Evolutionary conservation across 1,140 invertebrate genomes (phyloP), one percentile per base, ranked within the genome.

Genomic region (Daktulosphaira vitifoliae): DNA sequence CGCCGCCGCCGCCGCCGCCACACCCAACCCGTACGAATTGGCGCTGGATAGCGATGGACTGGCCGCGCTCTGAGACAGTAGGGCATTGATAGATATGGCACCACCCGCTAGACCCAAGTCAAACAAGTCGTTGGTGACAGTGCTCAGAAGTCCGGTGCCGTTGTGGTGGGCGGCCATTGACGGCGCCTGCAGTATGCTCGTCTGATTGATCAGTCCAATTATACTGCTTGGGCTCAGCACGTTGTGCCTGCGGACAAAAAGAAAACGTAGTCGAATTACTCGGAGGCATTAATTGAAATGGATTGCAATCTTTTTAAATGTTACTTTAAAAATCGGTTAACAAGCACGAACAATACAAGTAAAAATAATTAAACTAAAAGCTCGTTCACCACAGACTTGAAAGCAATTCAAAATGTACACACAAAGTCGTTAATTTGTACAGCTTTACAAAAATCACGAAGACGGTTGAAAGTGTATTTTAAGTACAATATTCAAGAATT

Each of bases 191-290:
- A 62, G 11, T 2, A 62, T 29, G 56, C 42, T 48, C 16, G 56
- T 48, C 42, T 62, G 56, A 25, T 62, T 62, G 16, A 62, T 62
- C 56, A 62, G n/a, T 1, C 39, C 56, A n/a, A 62, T 48, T 22
- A 62, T 62, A 1, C 16, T 48, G 42, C 18, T 62, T 23, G 42
- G 56, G 26, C 56, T 62, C 7, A 62, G 25, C 11, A 62, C 56
- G 25, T 46, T 62, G 42, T 62, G 56, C 25, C 56, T 62, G 25
- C 16, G 16, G 13, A 13, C n/a, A 2, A n/a, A 39, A 15, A 20
- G 29, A 11, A 33, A 33, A 33, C 29, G 29, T 5, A 6, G 11
- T 33, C 29, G 29, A 33, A 33, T 33, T 33, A 33, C 29, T 33
- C 5, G 5, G 11, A 5, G 29, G 29, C 29, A 11, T 6, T 33